Evolutionary conservation across 2,888 invertebrate genomes (phyloP).

Genomic region (Campoplex capitator): DNA sequence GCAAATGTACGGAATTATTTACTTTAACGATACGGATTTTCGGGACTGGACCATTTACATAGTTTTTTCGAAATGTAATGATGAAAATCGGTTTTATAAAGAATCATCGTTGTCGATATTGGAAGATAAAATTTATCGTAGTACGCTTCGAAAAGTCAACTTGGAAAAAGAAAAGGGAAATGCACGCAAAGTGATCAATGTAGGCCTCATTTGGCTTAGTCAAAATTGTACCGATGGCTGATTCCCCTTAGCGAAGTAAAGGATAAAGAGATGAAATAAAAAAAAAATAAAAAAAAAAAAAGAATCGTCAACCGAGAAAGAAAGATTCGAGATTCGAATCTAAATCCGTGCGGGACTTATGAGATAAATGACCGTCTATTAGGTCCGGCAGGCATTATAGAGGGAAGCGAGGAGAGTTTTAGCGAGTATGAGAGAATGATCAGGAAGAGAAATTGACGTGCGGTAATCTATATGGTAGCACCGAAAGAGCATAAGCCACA

Average conservation of each 20-base stretch:
- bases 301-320: conserved; percentile 12
- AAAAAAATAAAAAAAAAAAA: conserved; percentile 6
- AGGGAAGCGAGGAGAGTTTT: conserved; percentile 44
- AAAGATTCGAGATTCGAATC: conserved; percentile 68
- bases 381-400: conserved; percentile 65
- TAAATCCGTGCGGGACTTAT: conserved; percentile 79
- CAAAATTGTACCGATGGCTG: not conserved
- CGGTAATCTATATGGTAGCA: conserved; percentile 52
- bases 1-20: not conserved
- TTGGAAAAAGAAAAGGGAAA: not conserved
- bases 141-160: too few species aligned
- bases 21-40: not conserved
- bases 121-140: not conserved
- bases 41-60: too few species aligned
- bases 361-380: conserved; percentile 82
- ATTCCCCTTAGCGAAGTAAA: not conserved
- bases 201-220: not conserved
- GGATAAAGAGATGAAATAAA: conserved; percentile 10
- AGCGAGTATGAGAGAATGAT: conserved; percentile 56
- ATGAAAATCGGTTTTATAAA: not conserved
- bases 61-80: not conserved
- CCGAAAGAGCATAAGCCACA: conserved; percentile 57
- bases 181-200: not conserved
- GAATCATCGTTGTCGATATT: not conserved
- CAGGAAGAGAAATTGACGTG: conserved; percentile 47